Conservation (phyloP, 2,113 vertebrate genomes). For the Conger conger region DNA sequence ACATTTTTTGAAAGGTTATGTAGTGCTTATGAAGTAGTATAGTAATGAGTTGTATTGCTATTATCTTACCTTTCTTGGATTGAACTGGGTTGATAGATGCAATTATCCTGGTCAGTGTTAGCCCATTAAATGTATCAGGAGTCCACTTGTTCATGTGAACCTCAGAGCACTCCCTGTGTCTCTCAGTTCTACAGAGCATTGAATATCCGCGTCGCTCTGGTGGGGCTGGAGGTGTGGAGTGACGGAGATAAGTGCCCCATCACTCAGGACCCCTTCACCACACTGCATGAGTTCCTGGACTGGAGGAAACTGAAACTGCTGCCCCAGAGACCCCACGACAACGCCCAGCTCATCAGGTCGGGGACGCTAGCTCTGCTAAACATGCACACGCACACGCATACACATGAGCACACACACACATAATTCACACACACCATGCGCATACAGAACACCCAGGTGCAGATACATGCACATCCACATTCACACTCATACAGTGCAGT, state of each 20-base stretch:
- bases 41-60: no score
- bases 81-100: background rate
- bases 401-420: background rate
- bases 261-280: slow-evolving; percentile 91
- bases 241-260: slow-evolving; percentile 89
- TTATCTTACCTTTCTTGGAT: no score
- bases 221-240: slow-evolving; percentile 94
- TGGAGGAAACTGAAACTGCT: slow-evolving; percentile 92
- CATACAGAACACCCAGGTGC: background rate
- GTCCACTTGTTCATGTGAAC: background rate
- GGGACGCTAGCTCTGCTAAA: background rate
- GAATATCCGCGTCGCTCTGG: slow-evolving; percentile 91
- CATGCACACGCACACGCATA: background rate
- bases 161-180: background rate
- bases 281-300: slow-evolving; percentile 93
- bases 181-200: slow-evolving; percentile 89
- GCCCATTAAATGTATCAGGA: background rate
- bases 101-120: background rate
- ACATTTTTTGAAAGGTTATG: no score
- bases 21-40: no score
- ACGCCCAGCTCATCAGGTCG: slow-evolving; percentile 93
- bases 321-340: slow-evolving; percentile 90
- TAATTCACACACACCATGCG: background rate
- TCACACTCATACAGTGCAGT: background rate
- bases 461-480: background rate